Evolutionary conservation across 2,113 vertebrate genomes (phyloP).

Genomic region (human (Homo sapiens)): DNA sequence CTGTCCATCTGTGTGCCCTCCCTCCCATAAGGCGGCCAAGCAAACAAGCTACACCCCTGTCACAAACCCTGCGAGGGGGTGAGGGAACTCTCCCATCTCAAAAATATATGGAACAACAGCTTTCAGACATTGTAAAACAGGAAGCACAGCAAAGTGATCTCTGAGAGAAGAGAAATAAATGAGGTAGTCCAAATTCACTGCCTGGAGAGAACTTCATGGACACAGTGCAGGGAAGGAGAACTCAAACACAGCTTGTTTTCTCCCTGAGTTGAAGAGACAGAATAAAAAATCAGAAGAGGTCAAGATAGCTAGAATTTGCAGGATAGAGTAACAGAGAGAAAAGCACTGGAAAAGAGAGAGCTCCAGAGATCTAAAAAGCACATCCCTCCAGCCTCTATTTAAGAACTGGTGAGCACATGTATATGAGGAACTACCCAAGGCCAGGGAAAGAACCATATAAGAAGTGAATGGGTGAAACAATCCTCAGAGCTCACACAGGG

Average conservation of each 20-base stretch:
- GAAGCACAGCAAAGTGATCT: neutral
- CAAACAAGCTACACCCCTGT: too few relatives aligned
- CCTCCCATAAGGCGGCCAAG: too few relatives aligned
- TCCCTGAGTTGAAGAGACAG: neutral
- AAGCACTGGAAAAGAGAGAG: neutral
- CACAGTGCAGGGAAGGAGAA: neutral
- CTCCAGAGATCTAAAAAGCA: neutral
- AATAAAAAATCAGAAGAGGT: neutral
- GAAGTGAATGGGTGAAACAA: neutral
- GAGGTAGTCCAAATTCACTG: neutral
- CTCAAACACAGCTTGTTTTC: neutral
- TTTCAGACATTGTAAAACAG: neutral
- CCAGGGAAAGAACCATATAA: neutral
- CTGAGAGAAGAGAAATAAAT: slow-evolving; percentile 1
- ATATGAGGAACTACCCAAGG: neutral
- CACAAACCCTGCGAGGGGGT: too few relatives aligned
- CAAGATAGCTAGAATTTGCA: neutral
- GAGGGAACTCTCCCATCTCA: too few relatives aligned
- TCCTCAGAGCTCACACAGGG: neutral
- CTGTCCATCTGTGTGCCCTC: too few relatives aligned
- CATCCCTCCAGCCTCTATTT: neutral
- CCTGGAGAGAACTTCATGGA: neutral
- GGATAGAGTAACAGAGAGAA: neutral
- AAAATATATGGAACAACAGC: neutral
- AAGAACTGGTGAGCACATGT: neutral